Percentiles rank a stretch among this genome's conserved stretches.
phyloP scores from a whole-genome alignment of 2,113 vertebrate genomes.

The Condylura cristata region DNA sequence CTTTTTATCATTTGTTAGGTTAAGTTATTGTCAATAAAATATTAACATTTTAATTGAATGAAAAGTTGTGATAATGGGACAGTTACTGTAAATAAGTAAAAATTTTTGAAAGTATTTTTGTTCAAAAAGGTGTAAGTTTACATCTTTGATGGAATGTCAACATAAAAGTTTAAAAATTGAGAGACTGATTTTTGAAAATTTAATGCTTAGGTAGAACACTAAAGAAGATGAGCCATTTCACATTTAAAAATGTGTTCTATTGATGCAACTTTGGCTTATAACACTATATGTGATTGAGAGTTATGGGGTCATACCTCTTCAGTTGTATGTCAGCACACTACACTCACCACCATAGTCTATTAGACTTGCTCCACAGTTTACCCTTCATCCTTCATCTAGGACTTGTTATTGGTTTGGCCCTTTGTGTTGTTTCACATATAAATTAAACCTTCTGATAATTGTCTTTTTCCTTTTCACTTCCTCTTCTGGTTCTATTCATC shows the following conservation, averaged over 20 bases:
- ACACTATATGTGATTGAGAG: too few relatives aligned
- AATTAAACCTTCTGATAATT: too few relatives aligned
- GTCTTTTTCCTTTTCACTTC: too few relatives aligned
- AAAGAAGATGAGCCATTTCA: neutral
- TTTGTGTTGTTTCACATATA: too few relatives aligned
- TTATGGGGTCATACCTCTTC: too few relatives aligned
- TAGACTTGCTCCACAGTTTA: too few relatives aligned
- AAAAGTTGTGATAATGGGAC: neutral
- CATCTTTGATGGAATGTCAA: neutral
- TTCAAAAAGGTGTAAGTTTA: conserved; percentile 10
- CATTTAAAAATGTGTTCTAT: neutral
- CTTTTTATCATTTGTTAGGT: conserved; percentile 13
- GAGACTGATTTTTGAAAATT: neutral
- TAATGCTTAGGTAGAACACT: neutral
- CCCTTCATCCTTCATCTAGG: too few relatives aligned
- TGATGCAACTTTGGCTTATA: too few relatives aligned
- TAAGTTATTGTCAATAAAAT: neutral
- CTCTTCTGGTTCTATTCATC: too few relatives aligned
- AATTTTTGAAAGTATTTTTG: neutral
- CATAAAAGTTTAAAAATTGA: conserved; percentile 18
- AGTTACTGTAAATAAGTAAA: conserved; percentile 35
- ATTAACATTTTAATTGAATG: conserved; percentile 44
- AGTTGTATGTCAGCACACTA: too few relatives aligned
- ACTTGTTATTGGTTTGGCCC: too few relatives aligned
- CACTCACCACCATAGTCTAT: too few relatives aligned